Base-by-base conservation (phyloP, 2,797 vertebrate species). In the Pangasius larnaudii region DNA sequence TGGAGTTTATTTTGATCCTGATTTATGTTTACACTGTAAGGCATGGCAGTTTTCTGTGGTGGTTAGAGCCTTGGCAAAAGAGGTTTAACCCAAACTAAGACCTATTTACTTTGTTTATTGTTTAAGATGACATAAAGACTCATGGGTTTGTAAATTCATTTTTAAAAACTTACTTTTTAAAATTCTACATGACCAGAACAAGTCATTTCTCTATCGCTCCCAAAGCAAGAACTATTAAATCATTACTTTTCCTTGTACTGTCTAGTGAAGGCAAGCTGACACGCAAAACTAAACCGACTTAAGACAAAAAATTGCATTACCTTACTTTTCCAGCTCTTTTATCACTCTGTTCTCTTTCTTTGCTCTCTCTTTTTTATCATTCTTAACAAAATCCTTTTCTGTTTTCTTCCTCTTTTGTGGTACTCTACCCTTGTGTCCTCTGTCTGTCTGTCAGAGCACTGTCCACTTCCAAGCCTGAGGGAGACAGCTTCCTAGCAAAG, bases 371-470 rank as follows among this genome's bases (percentile, higher is more conserved):
- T 87, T 90, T 84, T 88, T 83, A 89, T n/a, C 53, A 56, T 85
- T 91, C 87, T 93, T 91, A 83, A 46, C 78, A 69, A 86, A 82
- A 88, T 92, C 91, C 89, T 89, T 91, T 85, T 89, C 80, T 87
- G 90, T 89, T 85, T 82, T 86, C 81, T 88, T 89, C 79, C 30
- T 85, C 78, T 92, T 93, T 86, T 91, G 82, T 90, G 89, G 84
- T 82, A 72, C 91, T 87, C 90, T 63, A 89, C 90, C 92, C 91
- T 56, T 92, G 90, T 30, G 92, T 92, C 92, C 91, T 91, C 92
- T 90, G 91, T 91, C 92, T 90, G 93, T 90, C 93, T 88, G 91
- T 89, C 91, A 89, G 75, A 91, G 72, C 58, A 86, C 80, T 89
- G 85, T 81, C 85, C 61, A 79, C 65, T 83, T 81, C 86, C 84